Conservation (phyloP, 2,888 invertebrate genomes). For the Ariolimax columbianus region DNA sequence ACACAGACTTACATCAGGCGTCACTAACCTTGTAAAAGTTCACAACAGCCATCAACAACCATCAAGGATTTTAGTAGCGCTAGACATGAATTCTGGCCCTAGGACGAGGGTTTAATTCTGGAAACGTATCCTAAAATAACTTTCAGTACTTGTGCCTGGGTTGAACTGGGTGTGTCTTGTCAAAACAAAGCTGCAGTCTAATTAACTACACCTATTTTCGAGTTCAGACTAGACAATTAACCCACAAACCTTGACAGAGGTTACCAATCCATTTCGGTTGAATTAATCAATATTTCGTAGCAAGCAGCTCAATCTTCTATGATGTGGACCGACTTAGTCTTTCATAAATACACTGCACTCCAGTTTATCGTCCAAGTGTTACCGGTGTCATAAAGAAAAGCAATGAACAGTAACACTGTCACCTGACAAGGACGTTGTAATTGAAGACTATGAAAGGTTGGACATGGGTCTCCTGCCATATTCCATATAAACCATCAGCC, state of each 20-base stretch:
- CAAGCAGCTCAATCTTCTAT: background rate
- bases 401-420: too few relatives aligned
- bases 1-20: background rate
- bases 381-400: too few relatives aligned
- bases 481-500: too few relatives aligned
- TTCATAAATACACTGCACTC: background rate
- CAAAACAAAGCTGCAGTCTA: background rate
- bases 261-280: background rate
- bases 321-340: background rate
- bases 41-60: background rate
- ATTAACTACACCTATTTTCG: background rate
- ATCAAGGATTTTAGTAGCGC: background rate
- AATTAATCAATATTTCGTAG: background rate
- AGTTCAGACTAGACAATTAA: background rate
- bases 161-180: background rate
- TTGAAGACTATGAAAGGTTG: too few relatives aligned
- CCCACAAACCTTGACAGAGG: background rate
- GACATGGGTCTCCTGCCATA: too few relatives aligned
- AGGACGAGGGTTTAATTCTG: background rate
- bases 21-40: background rate
- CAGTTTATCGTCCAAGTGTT: too few relatives aligned
- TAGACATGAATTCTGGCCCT: background rate
- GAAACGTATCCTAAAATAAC: background rate
- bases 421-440: too few relatives aligned
- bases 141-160: background rate